Evolutionary conservation across 2,113 vertebrate genomes (phyloP), one percentile per base, ranked within the genome.

Genomic region (Aramus guarauna): DNA sequence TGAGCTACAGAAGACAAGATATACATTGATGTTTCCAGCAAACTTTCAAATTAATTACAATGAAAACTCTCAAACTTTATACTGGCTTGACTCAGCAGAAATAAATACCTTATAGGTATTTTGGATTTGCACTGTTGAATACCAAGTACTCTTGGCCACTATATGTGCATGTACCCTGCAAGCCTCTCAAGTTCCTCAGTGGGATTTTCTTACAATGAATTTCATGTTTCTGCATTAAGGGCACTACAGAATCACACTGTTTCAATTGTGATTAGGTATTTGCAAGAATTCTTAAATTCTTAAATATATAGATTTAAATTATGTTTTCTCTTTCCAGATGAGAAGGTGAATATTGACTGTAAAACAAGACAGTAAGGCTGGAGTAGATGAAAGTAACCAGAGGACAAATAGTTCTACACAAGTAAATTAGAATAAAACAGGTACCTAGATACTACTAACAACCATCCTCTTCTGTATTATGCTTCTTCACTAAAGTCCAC

Each of bases 151-250:
- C 55, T 39, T 74, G 30, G 8, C 71, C 24, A 75, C 41, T 43
- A 5, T 1, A 30, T 2, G 17, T 3, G 10, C 12, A 8, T 16
- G 11, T 17, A 59, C 11, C 20, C 29, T 39, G 59, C 2, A 37
- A 32, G 22, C 5, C 22, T 48, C 43, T 74, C 15, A 32, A 36
- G 73, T 27, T 58, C 45, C 77, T 81, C 34, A 41, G 11, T 45
- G 47, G 7, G 24, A 43, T 68, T 79, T 88, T 64, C 15, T 79
- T n/a, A 52, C 8, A 23, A 34, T 45, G 19, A 21, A 30, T 68
- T 60, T 72, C 15, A 26, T 19, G 9, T 30, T 27, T 72, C 34
- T 83, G 36, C 36, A 43, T 4, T 73, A 52, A 80, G 27, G 18
- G 7, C 48, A 36, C 24, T 67, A 74, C 0, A 39, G 47, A 78